Evolutionary conservation across 2,797 vertebrate genomes (phyloP).

Genomic region (Poeciliopsis infans): DNA sequence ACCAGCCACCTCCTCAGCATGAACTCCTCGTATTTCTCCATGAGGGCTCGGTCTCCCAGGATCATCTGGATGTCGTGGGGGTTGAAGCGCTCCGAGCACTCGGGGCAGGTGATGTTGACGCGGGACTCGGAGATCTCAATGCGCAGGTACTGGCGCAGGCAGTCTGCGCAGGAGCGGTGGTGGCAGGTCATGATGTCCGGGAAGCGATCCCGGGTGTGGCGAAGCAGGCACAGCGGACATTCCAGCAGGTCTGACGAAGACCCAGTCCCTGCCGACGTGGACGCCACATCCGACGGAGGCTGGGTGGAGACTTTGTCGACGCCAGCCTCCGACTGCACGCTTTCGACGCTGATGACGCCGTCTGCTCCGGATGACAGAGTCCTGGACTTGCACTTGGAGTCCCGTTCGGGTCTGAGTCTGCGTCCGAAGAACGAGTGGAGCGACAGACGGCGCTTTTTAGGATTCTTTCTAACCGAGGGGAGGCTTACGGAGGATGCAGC

Average conservation of each 20-base stretch:
- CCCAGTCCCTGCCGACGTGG: slow-evolving; percentile 82
- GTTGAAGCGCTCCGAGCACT: slow-evolving; percentile 97
- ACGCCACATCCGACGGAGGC: slow-evolving; percentile 67
- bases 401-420: slow-evolving; percentile 64
- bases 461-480: slow-evolving; percentile 92
- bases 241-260: slow-evolving; percentile 87
- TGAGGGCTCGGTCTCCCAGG: slow-evolving; percentile 91
- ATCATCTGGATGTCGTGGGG: slow-evolving; percentile 97
- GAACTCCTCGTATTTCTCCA: slow-evolving; percentile 99
- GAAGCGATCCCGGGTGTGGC: slow-evolving; percentile 92
- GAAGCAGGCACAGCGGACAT: slow-evolving; percentile 95
- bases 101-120: slow-evolving; percentile 98
- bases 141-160: slow-evolving; percentile 95
- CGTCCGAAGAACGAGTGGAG: slow-evolving; percentile 90
- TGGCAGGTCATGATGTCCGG: slow-evolving; percentile 99
- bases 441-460: slow-evolving; percentile 94
- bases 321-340: slow-evolving; percentile 87
- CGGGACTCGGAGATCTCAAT: slow-evolving; percentile 98
- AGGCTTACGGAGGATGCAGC: slow-evolving; percentile 92
- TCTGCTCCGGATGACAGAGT: slow-evolving; percentile 79
- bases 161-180: slow-evolving; percentile 97
- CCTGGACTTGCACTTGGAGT: slow-evolving; percentile 86
- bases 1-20: slow-evolving; percentile 98
- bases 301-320: slow-evolving; percentile 86
- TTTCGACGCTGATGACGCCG: slow-evolving; percentile 87